Evolutionary conservation across 1,140 invertebrate genomes (phyloP).

Genomic region (Camponotus floridanus): DNA sequence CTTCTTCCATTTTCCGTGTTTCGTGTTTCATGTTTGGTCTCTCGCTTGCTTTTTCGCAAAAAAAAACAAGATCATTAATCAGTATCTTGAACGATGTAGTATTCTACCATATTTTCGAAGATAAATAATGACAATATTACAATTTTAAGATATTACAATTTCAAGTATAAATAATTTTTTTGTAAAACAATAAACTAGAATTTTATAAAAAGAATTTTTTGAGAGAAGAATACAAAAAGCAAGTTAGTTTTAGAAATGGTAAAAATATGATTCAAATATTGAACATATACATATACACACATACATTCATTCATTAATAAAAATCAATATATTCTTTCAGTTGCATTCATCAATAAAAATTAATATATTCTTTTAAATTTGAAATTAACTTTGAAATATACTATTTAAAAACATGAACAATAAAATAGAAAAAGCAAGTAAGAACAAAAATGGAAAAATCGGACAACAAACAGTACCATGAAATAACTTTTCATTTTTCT

Average conservation of each 20-base stretch:
- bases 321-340: not conserved
- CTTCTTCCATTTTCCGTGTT: not conserved
- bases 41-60: not conserved
- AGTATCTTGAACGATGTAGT: not conserved
- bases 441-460: no score
- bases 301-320: not conserved
- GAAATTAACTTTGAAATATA: not conserved
- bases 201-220: not conserved
- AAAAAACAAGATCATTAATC: not conserved
- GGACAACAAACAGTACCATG: not conserved
- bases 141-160: slow-evolving; percentile 3
- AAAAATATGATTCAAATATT: not conserved
- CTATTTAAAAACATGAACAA: no score
- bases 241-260: not conserved
- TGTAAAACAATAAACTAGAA: not conserved
- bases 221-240: not conserved
- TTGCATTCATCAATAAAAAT: not conserved
- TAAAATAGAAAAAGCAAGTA: not conserved
- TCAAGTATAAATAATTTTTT: not conserved
- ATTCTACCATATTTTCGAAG: not conserved
- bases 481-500: slow-evolving; percentile 4
- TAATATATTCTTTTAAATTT: slow-evolving; percentile 4
- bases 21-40: not conserved
- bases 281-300: not conserved
- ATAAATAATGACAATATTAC: not conserved